These are phyloP conservation scores for Falcaria lacertinaria DNA, from an alignment of 2,888 invertebrate genomes.

Conservation along the genomic window DNA sequence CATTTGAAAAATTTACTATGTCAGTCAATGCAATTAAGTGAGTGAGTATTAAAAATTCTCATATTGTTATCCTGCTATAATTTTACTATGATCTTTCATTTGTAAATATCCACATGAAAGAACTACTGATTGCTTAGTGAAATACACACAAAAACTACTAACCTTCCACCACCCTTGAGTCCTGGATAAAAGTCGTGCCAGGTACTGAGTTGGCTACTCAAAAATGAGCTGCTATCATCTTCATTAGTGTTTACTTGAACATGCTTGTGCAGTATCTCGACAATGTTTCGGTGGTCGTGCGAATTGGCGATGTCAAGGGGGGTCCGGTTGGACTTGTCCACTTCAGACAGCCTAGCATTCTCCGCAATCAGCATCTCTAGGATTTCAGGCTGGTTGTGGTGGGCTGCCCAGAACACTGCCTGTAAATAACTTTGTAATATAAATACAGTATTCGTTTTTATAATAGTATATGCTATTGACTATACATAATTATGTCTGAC, in stretches of 20 bases:
- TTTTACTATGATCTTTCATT: no score
- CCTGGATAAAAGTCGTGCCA: conserved; percentile 79
- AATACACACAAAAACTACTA: conserved; percentile 13
- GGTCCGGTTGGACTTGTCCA: conserved; percentile 72
- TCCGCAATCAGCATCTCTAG: conserved; percentile 74
- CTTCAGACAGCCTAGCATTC: conserved; percentile 70
- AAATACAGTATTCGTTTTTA: no score
- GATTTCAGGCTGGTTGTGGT: conserved; percentile 75
- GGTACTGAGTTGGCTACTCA: conserved; percentile 29
- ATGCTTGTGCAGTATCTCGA: conserved; percentile 59
- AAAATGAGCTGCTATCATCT: conserved; percentile 23
- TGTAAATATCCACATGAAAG: no score
- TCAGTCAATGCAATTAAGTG: no score
- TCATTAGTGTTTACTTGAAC: conserved; percentile 28
- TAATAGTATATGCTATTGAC: no score
- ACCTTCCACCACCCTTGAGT: conserved; percentile 51
- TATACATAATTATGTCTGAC: no score
- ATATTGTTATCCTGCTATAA: no score
- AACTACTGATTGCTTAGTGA: not conserved
- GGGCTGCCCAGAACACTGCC: conserved; percentile 83
- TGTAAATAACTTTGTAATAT: conserved; percentile 54
- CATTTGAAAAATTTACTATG: no score
- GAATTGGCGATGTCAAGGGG: conserved; percentile 74
- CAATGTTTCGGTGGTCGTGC: conserved; percentile 71
- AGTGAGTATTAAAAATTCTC: no score